These are phyloP conservation scores for Goniozus legneri DNA, from an alignment of 1,140 invertebrate genomes.

Conservation along the genomic window DNA sequence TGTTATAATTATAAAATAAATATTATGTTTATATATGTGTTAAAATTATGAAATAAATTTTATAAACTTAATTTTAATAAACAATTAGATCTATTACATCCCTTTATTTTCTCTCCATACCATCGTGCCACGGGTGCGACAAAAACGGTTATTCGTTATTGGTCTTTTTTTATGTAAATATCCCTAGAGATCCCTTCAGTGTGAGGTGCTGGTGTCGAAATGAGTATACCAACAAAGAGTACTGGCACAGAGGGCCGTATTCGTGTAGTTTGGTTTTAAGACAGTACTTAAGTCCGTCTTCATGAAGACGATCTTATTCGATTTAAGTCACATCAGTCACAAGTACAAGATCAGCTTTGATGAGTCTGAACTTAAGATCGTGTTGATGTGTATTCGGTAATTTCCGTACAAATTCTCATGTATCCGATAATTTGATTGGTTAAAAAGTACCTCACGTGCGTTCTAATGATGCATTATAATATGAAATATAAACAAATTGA, in stretches of 20 bases:
- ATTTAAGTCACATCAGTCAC: not conserved
- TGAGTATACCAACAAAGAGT: no score
- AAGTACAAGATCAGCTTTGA: not conserved
- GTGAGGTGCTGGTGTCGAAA: no score
- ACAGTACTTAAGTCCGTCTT: not conserved
- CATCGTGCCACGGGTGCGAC: no score
- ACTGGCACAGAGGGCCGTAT: slow-evolving; percentile 3
- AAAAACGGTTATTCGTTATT: no score
- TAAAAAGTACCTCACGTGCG: not conserved
- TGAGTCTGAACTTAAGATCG: not conserved
- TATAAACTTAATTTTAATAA: no score
- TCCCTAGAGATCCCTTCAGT: no score
- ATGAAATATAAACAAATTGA: not conserved
- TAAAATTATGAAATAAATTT: no score
- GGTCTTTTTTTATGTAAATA: no score
- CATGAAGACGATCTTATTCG: not conserved
- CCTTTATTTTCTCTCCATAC: no score
- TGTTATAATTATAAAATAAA: no score
- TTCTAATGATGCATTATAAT: not conserved
- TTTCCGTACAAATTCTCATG: slow-evolving; percentile 1
- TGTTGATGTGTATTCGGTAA: not conserved
- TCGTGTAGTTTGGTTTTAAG: slow-evolving; percentile 7
- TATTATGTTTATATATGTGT: no score
- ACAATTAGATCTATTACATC: no score
- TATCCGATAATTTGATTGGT: slow-evolving; percentile 1